phyloP scores from a whole-genome alignment of 1,140 invertebrate genomes.

The Bactericera cockerelli region DNA sequence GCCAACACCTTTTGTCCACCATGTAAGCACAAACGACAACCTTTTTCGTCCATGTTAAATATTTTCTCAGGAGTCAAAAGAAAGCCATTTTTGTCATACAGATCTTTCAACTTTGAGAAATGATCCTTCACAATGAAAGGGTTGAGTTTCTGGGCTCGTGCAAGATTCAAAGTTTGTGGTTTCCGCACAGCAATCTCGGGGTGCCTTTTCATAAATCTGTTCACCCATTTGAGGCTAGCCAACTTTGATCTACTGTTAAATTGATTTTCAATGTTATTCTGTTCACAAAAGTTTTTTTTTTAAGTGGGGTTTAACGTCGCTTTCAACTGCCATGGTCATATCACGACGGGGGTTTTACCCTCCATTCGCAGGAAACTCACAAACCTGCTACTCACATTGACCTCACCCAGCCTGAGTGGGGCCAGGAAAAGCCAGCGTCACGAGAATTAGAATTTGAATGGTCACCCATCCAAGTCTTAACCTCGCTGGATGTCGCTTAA shows the following conservation, averaged over 20 bases:
- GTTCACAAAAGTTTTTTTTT: constrained; percentile 11
- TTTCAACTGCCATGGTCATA: too few species aligned
- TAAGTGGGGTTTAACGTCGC: too few species aligned
- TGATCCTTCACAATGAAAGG: constrained; percentile 25
- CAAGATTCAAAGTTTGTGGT: constrained; percentile 26
- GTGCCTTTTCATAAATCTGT: constrained; percentile 18
- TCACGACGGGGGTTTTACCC: too few species aligned
- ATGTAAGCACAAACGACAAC: constrained; percentile 26
- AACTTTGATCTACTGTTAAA: background rate
- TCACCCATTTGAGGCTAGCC: background rate
- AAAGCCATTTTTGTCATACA: constrained; percentile 22
- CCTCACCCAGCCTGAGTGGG: too few species aligned
- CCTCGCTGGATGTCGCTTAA: too few species aligned
- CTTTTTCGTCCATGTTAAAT: constrained; percentile 32
- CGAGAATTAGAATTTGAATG: too few species aligned
- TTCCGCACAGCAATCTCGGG: constrained; percentile 22
- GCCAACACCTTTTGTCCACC: constrained; percentile 27
- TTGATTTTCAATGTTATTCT: background rate
- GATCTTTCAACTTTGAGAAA: constrained; percentile 23
- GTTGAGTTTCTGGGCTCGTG: constrained; percentile 27
- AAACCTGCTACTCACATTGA: too few species aligned
- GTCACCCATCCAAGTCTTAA: too few species aligned
- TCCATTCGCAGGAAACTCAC: too few species aligned
- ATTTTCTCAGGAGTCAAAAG: constrained; percentile 24
- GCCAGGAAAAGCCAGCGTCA: too few species aligned